phyloP scores from a whole-genome alignment of 2,113 vertebrate species.

The Rhinolophus sinicus region DNA sequence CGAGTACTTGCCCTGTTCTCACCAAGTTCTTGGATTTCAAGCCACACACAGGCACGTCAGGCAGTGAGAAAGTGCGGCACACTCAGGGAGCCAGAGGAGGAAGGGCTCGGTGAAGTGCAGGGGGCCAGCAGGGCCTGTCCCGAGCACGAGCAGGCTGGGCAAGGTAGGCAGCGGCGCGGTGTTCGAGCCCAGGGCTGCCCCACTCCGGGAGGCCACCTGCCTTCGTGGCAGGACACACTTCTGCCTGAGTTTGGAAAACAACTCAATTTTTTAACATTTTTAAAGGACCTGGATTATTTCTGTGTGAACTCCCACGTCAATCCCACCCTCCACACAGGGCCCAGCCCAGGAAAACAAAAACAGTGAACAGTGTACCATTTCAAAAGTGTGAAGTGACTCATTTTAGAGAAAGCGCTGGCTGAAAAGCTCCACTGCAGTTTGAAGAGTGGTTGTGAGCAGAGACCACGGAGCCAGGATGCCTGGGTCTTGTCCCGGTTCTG shows the following conservation, averaged over 20 bases:
- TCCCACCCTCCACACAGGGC: neutral
- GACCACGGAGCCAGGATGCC: neutral
- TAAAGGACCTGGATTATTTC: neutral
- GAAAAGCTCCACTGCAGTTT: neutral
- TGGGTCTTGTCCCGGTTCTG: accelerated
- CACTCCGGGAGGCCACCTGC: neutral
- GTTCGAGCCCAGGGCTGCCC: neutral
- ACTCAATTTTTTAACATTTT: neutral
- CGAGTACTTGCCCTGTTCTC: neutral
- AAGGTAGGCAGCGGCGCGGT: accelerated
- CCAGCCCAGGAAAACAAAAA: neutral
- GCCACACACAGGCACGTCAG: neutral
- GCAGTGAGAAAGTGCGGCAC: neutral
- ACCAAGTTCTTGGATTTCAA: neutral
- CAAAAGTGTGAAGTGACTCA: neutral
- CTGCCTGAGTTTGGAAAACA: neutral
- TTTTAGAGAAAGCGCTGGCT: neutral
- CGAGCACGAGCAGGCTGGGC: neutral
- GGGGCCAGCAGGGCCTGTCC: neutral
- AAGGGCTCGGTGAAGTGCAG: neutral
- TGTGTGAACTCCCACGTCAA: neutral
- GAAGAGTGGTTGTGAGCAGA: accelerated
- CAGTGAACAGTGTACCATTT: neutral
- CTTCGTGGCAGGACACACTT: neutral
- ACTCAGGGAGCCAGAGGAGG: neutral